Base-by-base conservation (phyloP, 1,140 invertebrate genomes). In the Calliopsis andreniformis region DNA sequence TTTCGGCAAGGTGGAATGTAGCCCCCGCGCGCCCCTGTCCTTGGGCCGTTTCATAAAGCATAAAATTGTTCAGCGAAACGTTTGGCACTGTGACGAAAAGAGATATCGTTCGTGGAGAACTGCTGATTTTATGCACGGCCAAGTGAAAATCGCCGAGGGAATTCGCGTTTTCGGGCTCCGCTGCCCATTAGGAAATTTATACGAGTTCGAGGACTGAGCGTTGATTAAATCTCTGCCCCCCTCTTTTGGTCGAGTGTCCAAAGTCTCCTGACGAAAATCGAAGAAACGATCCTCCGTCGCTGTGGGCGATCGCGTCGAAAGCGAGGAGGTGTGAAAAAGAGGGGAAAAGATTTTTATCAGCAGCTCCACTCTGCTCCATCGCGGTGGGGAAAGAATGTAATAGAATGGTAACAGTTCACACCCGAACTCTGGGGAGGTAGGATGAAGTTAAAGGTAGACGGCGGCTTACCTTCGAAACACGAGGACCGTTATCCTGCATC, bases 161-260 rank as follows among this genome's bases (percentile, higher is more conserved):
- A 20, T 51, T 62, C 23, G 30, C 12, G 56, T 35, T 76, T 16
- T 8, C 51, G n/a, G 47, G n/a, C 5, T 8, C n/a, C n/a, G 45
- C 12, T 55, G 58, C 78, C 66, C 80, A 82, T 78, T 82, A 82
- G 69, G 66, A 82, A 82, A 83, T 83, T 82, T 82, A 82, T 82
- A 83, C 64, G 45, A 51, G 20, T 20, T 35, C 18, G 12, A 39
- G 49, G 32, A 58, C 18, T 43, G 49, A 23, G 47, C 3, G 71
- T 83, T 83, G 82, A 83, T 83, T 83, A 83, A 83, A 83, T 83
- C 80, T 75, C 28, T 42, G 18, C 6, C 3, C 28, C 39, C 28
- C 10, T 3, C 42, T 42, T 1, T 4, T 23, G 18, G 35, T 12
- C 12, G 43, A 10, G 30, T 23, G n/a, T 71, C 30, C 23, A 64